Evolutionary conservation across 2,888 invertebrate species (phyloP).

Genomic region (Halictus quadricinctus): DNA sequence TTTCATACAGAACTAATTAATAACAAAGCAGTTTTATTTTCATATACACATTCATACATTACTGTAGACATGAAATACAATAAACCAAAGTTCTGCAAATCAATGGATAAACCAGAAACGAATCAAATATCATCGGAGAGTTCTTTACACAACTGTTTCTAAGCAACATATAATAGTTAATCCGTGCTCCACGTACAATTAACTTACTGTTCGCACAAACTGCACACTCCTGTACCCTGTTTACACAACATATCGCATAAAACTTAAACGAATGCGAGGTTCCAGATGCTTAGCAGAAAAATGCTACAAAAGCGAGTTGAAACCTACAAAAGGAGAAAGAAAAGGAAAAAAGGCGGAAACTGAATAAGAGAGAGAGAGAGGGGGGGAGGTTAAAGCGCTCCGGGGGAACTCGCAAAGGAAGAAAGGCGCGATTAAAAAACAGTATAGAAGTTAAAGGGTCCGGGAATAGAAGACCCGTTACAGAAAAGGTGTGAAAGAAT

Average conservation of each 20-base stretch:
- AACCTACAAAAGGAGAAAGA: background rate
- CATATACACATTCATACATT: no score
- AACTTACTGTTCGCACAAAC: background rate
- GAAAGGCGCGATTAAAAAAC: constrained; percentile 1
- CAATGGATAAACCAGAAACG: no score
- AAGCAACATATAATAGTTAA: background rate
- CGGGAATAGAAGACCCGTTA: background rate
- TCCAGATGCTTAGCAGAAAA: background rate
- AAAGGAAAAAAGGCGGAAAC: no score
- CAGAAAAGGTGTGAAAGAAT: background rate
- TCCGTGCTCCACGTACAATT: background rate
- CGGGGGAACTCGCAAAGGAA: background rate
- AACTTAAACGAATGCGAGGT: background rate
- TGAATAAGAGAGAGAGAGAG: background rate
- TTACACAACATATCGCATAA: background rate
- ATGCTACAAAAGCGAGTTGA: background rate
- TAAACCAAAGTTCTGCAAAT: no score
- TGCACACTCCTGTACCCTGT: background rate
- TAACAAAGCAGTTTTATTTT: no score
- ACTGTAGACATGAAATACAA: no score
- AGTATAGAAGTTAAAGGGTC: background rate
- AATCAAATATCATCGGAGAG: background rate
- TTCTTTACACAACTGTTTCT: background rate
- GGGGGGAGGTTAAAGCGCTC: background rate
- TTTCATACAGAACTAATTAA: no score